Conservation (phyloP, 2,113 vertebrate species). For the Nycticryphes semicollaris region DNA sequence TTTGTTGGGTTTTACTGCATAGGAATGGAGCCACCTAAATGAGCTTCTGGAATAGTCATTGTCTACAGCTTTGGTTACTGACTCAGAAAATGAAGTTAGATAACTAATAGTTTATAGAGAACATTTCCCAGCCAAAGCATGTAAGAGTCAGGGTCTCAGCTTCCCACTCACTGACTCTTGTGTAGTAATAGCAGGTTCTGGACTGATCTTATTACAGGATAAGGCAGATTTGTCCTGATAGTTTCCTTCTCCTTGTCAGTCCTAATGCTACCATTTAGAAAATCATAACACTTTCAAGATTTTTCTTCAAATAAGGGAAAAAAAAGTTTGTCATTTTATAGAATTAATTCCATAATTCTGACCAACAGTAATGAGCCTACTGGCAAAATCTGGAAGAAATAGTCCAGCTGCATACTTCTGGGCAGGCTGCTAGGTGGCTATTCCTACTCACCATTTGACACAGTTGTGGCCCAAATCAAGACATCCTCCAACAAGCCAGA, state of each 20-base stretch:
- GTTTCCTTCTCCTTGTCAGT: background rate
- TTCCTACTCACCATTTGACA: background rate
- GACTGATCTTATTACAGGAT: background rate
- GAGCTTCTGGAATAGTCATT: background rate
- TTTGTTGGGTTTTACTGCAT: background rate
- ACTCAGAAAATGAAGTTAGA: background rate
- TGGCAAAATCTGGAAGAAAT: background rate
- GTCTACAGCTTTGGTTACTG: background rate
- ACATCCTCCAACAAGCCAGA: background rate
- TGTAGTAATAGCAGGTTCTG: background rate
- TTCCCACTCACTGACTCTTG: background rate
- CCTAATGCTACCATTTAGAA: background rate
- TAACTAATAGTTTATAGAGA: background rate
- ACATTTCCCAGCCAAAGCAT: background rate
- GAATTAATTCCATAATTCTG: background rate
- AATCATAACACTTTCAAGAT: background rate
- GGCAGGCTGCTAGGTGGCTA: background rate
- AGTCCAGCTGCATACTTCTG: background rate
- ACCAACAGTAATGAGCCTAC: background rate
- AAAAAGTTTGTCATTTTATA: background rate
- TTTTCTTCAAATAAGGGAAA: background rate
- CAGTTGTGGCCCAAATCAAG: no score
- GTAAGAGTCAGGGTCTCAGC: fast-evolving
- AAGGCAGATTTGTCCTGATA: background rate
- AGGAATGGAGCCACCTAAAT: background rate